Base-by-base conservation (phyloP, 2,888 invertebrate genomes). In the Dermolepida albohirtum region DNA sequence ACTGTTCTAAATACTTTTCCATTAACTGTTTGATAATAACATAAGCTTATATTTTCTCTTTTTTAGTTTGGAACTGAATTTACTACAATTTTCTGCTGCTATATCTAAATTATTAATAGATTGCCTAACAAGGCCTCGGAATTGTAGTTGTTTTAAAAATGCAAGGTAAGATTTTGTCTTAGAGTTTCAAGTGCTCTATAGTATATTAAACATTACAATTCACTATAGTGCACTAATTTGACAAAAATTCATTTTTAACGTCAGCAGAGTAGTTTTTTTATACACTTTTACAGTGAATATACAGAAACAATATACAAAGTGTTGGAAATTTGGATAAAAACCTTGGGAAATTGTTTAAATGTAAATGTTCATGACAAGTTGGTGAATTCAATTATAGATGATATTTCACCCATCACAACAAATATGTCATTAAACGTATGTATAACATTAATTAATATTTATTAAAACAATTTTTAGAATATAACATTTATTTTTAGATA, bases 91-190 rank as follows among this genome's bases (percentile, higher is more conserved):
- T 64, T 68, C 72, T 16, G 59, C 65, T 64, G 39, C 39, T 34
- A 72, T 74, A 44, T 69, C 69, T 7, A 74, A 73, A 50, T 43
- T 74, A 50, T 55, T 75, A 34, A 62, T 72, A 40, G 72, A 74
- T 65, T 70, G 67, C 44, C 67, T 74, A 40, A 68, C 66, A 54
- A 66, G 68, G 29, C 71, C 69, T 1, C 65, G 63, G 6, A 29
- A 62, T 6, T 62, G 59, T 39, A 62, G 47, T n/a, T 62, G 59
- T 34, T 49, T 62, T 62, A 62, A 47, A 5, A 34, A 47, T 39
- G 10, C 47, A 34, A 47, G n/a, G 34, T 34, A 34, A 34, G 34
- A 34, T 34, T 34, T 5, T 34, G 34, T 34, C 34, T 34, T 10
- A 5, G 34, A 6, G 22, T 22, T 22, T 22, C 22, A 22, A 22